Base-by-base conservation (phyloP, 2,888 invertebrate genomes). In the Drosophila antonietae region DNA sequence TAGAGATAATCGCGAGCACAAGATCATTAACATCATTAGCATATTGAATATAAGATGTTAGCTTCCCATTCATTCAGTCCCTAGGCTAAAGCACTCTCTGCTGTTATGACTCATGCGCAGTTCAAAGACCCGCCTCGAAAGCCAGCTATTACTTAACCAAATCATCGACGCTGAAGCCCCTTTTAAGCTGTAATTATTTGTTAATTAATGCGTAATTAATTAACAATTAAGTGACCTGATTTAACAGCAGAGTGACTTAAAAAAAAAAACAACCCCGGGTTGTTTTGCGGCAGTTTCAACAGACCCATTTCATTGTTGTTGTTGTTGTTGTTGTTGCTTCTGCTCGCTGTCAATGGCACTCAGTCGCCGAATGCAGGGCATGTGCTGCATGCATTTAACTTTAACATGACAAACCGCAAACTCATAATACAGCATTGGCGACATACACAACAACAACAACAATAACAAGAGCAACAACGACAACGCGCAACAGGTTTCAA, bases 361-460 rank as follows among this genome's bases (percentile, higher is more conserved):
- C 88, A 85, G 88, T 60, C 53, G 83, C 77, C 73, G 89, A 85
- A 89, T 88, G 89, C 89, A 88, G 84, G 84, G 89, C 84, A 85
- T 85, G 84, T 89, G 84, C 84, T 88, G 88, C 84, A 89, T 85
- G 84, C 84, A 80, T 89, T 84, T 84, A 84, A 88, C 89, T 85
- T 89, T 88, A 85, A 85, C 84, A 89, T 85, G 89, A 85, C 84
- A 85, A 85, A 89, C 89, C 84, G 88, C 84, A 85, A 85, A 88
- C 88, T 88, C 84, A 89, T 85, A 85, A 85, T 89, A 77, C 81
- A 79, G 80, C 81, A 77, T 77, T 68, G 78, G 80, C 78, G 78
- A 78, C 78, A 78, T 78, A 65, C 64, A 87, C 89, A 84, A 73
- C 76, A 80, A 65, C 71, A 67, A 28, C 57, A 68, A 43, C 28